A percentile compares a stretch with the other conserved stretches of the same genome.
These are phyloP conservation scores for Notiomystis cincta DNA, from an alignment of 2,113 vertebrate species.

Conservation along the genomic window DNA sequence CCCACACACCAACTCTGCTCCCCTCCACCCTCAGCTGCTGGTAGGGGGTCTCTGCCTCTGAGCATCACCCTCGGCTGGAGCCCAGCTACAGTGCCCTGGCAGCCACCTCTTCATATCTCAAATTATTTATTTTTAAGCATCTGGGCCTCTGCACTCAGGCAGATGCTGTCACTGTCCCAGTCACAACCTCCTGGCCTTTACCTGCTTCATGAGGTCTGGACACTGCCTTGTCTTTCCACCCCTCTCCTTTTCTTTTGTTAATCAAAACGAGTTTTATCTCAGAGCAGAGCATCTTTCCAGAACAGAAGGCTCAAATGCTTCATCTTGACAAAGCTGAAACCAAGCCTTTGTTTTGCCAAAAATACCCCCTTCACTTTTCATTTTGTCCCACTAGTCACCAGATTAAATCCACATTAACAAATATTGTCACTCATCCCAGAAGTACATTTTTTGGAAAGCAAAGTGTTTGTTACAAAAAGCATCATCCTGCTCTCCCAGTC, in stretches of 20 bases:
- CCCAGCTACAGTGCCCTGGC: not conserved
- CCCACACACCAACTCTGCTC: not conserved
- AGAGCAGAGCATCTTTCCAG: not conserved
- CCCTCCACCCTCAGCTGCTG: not conserved
- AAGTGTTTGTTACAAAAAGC: not conserved
- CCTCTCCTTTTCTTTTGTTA: not conserved
- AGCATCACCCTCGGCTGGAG: accelerated
- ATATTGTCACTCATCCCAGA: conserved; percentile 33
- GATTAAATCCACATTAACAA: conserved; percentile 37
- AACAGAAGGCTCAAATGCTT: conserved; percentile 41
- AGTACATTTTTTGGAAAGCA: not conserved
- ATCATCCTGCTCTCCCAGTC: not conserved
- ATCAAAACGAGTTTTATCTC: not conserved
- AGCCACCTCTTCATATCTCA: not conserved
- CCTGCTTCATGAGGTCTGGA: not conserved
- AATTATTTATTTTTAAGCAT: not conserved
- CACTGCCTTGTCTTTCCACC: not conserved
- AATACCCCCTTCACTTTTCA: conserved; percentile 27
- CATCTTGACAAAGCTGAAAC: not conserved
- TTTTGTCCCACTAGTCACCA: not conserved
- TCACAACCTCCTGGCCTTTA: not conserved
- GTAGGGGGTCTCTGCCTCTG: not conserved
- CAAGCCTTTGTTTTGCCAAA: conserved; percentile 32
- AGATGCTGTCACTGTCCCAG: not conserved
- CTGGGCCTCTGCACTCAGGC: not conserved